Conservation (phyloP, 1,140 invertebrate genomes). For the Stegodyphus dumicola region DNA sequence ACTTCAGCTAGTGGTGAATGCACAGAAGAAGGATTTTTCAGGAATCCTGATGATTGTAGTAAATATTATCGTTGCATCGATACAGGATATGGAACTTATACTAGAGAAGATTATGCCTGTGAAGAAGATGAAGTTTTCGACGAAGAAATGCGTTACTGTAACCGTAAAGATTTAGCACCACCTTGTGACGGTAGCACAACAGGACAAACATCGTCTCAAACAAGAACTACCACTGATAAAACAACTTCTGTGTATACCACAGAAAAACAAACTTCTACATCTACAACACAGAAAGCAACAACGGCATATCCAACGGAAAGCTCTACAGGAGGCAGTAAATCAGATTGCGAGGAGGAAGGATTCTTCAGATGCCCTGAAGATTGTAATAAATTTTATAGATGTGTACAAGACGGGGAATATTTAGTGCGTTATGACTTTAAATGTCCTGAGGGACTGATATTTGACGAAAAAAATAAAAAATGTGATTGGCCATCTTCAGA, state of each 20-base stretch:
- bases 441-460: constrained; percentile 67
- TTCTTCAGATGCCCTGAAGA: constrained; percentile 70
- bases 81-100: constrained; percentile 33
- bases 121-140: constrained; percentile 68
- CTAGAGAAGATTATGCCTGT: constrained; percentile 72
- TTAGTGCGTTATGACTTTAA: constrained; percentile 71
- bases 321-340: neutral
- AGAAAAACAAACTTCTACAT: no score
- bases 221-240: constrained; percentile 48
- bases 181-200: constrained; percentile 18
- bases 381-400: constrained; percentile 64
- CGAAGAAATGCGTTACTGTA: constrained; percentile 64
- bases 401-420: constrained; percentile 68
- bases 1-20: constrained; percentile 29
- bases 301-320: neutral
- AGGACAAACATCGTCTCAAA: neutral
- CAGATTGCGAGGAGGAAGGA: constrained; percentile 72
- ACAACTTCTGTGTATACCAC: neutral
- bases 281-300: neutral
- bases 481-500: constrained; percentile 63
- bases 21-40: constrained; percentile 62
- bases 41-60: constrained; percentile 59
- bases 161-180: constrained; percentile 49
- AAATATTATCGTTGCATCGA: constrained; percentile 60
- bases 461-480: constrained; percentile 66